Percentiles rank a stretch among this genome's conserved stretches.
Evolutionary conservation across 2,797 vertebrate genomes (phyloP).

Genomic region (Lepus oiostolus): DNA sequence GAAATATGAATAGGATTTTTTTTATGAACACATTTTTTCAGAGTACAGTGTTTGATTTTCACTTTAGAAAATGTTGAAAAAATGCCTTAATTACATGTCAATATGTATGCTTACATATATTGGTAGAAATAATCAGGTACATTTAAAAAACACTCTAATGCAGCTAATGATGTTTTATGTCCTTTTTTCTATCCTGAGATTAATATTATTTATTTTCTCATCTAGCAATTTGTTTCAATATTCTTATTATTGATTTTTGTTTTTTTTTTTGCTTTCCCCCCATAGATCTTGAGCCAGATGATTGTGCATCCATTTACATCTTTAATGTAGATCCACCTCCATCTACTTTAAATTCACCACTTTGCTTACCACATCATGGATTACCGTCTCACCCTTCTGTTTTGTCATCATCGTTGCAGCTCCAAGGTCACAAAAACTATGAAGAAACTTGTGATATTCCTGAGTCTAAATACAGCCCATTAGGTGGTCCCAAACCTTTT

Average conservation of each 20-base stretch:
- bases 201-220: conserved; percentile 69
- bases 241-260: conserved; percentile 71
- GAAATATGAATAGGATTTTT: conserved; percentile 18
- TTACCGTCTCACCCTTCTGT: conserved; percentile 93
- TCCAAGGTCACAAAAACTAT: conserved; percentile 92
- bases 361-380: conserved; percentile 95
- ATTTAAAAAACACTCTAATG: conserved; percentile 24
- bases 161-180: conserved; percentile 59
- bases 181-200: conserved; percentile 55
- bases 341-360: conserved; percentile 93
- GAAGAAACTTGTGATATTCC: conserved; percentile 91
- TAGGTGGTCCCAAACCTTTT: conserved; percentile 95
- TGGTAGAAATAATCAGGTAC: conserved; percentile 43
- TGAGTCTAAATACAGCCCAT: conserved; percentile 93
- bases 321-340: conserved; percentile 96
- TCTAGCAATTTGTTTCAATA: conserved; percentile 71
- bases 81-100: not conserved
- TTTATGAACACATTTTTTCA: conserved; percentile 65
- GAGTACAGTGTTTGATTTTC: conserved; percentile 54
- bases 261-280: conserved; percentile 13
- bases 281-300: conserved; percentile 96
- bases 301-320: conserved; percentile 97
- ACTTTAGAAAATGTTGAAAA: conserved; percentile 67
- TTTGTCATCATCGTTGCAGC: conserved; percentile 92
- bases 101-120: conserved; percentile 33